These are phyloP conservation scores for Thyatira batis DNA, from an alignment of 2,888 invertebrate species.

Conservation along the genomic window DNA sequence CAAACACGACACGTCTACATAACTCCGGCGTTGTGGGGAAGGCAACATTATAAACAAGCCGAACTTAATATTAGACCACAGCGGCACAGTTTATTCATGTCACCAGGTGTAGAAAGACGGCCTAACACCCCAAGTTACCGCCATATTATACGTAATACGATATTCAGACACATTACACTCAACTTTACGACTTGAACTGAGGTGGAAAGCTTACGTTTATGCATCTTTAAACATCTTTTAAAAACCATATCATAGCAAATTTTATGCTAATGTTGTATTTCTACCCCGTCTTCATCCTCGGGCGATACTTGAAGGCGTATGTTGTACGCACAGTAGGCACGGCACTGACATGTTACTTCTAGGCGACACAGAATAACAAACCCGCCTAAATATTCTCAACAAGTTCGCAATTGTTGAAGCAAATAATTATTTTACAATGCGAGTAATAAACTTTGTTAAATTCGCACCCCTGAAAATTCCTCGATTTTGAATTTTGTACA, in stretches of 20 bases:
- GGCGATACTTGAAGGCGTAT: not conserved
- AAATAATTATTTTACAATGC: constrained; percentile 27
- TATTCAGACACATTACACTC: constrained; percentile 71
- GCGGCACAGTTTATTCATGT: constrained; percentile 65
- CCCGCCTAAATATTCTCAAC: constrained; percentile 18
- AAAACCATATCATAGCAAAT: constrained; percentile 62
- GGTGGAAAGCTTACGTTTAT: constrained; percentile 71
- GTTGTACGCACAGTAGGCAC: not conserved
- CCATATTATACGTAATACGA: constrained; percentile 64
- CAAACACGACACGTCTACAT: constrained; percentile 40
- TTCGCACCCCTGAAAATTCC: constrained; percentile 15
- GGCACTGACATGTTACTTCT: not conserved
- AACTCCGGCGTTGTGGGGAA: constrained; percentile 18
- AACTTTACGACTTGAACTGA: constrained; percentile 73
- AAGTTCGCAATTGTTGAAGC: constrained; percentile 25
- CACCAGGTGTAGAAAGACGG: constrained; percentile 72
- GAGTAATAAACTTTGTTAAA: constrained; percentile 30
- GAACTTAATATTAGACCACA: constrained; percentile 71
- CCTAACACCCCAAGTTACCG: constrained; percentile 65
- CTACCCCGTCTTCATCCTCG: constrained; percentile 14
- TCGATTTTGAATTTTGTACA: constrained; percentile 40
- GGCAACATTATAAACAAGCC: constrained; percentile 56
- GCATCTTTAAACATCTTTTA: constrained; percentile 76
- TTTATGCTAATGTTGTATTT: constrained; percentile 37
- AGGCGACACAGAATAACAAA: constrained; percentile 17